Base-by-base conservation (phyloP, 2,888 invertebrate genomes). In the Philereme vetulata region DNA sequence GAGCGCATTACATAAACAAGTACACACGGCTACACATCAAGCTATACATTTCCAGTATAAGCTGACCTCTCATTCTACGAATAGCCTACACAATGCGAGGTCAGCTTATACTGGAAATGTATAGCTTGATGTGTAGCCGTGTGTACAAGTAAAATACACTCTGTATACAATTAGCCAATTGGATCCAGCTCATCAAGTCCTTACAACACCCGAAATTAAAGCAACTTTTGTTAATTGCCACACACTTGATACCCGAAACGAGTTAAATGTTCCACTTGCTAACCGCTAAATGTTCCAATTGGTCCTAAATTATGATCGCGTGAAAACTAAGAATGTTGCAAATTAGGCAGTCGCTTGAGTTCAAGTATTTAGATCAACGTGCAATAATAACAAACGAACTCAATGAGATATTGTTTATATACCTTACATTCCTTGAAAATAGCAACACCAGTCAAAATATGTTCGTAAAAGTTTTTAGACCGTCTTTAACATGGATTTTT, bases 251-350 rank as follows among this genome's bases (percentile, higher is more conserved):
- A 33, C 9, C 38, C 52, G 46, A 36, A 43, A 49, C 42, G n/a
- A 47, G 34, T 38, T 38, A 44, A 53, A n/a, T 10, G 33, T 51
- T 57, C 32, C 50, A 54, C 53, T 59, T 50, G 59, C 7, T 47
- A 51, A 34, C 34, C 35, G 50, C 34, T 35, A 49, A 57, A 48
- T 47, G 21, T 32, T 38, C 46, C 46, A 11, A 46, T 48, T 42
- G 42, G 46, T 49, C 32, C 36, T 32, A 45, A 58, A 49, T 49
- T 8, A 3, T 49, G 44, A 44, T 56, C 34, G 53, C 59, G 45
- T 54, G 59, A 59, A 54, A 58, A 50, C 52, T 49, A 49, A 58
- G 58, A 59, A 54, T 60, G 50, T 54, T 54, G 42, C 51, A 46
- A 54, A 54, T 46, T 50, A 54, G 48, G 47, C 10, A 7, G 4